Base-by-base conservation (phyloP, 2,888 invertebrate genomes). In the Sphaerolaimus hirsutus region DNA sequence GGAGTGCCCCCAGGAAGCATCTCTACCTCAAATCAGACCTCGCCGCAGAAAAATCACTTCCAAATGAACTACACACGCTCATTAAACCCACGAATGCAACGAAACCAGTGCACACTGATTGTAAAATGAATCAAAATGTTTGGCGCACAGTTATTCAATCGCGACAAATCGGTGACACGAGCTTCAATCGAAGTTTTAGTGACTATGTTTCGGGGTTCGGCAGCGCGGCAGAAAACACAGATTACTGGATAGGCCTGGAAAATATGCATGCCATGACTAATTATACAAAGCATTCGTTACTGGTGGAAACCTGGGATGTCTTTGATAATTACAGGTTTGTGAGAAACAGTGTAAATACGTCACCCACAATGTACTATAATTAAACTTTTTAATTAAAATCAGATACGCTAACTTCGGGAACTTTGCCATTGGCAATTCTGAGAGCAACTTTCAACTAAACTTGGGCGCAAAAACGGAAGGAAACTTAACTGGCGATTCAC, bases 131-230 rank as follows among this genome's bases (percentile, higher is more conserved):
- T 7, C 2, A 19, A 25, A n/a, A 47, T 14, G 47, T 24, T 21
- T 49, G 49, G 49, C n/a, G n/a, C n/a, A 49, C 47, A 10, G 37
- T 49, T 2, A 44, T 50, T 14, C 50, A 50, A 17, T 32, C 43
- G 23, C 36, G 49, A 1, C 37, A 35, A 14, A 14, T 21, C 32
- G 46, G 41, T 2, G 14, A 12, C 2, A 10, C n/a, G 1, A 40
- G 24, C 25, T 48, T 50, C 37, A 50, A 50, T 35, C 46, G 48
- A 35, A 50, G 25, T 5, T 46, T 23, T 23, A 27, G 14, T 1
- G 45, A 59, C 49, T 37, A 57, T 54, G 48, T 56, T 53, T 14
- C 50, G 47, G 44, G 56, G 51, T 36, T 60, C 57, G 50, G 58
- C 50, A 22, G 56, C 56, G 41, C 37, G 24, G 25, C 58, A 48